Evolutionary conservation across 2,797 vertebrate genomes (phyloP).

Genomic region (Sphaeramia orbicularis): DNA sequence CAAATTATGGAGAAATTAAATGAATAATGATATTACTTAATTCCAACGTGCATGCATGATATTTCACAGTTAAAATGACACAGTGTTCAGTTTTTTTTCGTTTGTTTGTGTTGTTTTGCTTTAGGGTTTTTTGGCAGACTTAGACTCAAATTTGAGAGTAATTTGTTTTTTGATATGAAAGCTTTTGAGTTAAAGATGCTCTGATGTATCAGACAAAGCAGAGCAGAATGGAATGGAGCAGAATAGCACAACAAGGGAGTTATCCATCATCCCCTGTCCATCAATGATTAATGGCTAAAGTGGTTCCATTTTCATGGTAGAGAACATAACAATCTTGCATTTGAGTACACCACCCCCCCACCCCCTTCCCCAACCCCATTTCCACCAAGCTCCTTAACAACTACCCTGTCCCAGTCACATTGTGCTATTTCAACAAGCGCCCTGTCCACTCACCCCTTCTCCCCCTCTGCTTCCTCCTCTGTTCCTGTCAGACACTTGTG

Average conservation of each 20-base stretch:
- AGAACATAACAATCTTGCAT: constrained; percentile 77
- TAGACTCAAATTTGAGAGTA: constrained; percentile 1
- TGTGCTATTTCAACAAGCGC: constrained; percentile 56
- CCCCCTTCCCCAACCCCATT: constrained; percentile 3
- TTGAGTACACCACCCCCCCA: constrained; percentile 53
- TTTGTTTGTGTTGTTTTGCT: no score
- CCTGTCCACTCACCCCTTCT: constrained; percentile 36
- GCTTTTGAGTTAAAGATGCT: constrained; percentile 25
- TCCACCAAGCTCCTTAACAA: constrained; percentile 46
- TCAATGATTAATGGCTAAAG: constrained; percentile 84
- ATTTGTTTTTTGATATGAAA: constrained; percentile 8
- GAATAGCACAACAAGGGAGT: constrained; percentile 59
- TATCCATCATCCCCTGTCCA: constrained; percentile 72
- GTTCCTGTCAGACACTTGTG: constrained; percentile 43
- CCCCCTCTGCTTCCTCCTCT: constrained; percentile 25
- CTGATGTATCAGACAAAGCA: constrained; percentile 48
- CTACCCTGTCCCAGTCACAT: constrained; percentile 43
- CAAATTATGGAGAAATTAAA: constrained; percentile 38
- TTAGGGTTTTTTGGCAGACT: not conserved
- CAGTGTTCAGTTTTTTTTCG: no score
- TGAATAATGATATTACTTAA: constrained; percentile 4
- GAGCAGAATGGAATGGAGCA: constrained; percentile 20
- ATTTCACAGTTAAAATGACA: constrained; percentile 8
- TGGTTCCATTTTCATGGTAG: constrained; percentile 81
- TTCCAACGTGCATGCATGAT: constrained; percentile 17